Percentiles rank a stretch among this genome's conserved stretches.
phyloP scores from a whole-genome alignment of 2,888 invertebrate species.

The Synergus itoensis region DNA sequence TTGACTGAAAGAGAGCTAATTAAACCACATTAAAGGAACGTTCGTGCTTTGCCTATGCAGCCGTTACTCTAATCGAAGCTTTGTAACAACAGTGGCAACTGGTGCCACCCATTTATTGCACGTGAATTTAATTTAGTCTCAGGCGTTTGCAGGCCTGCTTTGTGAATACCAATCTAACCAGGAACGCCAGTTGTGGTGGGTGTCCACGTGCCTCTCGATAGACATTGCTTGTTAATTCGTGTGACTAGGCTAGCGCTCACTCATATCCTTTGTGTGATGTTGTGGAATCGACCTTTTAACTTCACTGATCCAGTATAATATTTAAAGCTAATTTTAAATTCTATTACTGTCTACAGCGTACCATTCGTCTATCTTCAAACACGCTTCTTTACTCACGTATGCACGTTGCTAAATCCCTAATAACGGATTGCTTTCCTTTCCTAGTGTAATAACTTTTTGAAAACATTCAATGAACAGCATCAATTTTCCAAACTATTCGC shows the following conservation, averaged over 20 bases:
- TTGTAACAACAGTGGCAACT: constrained; percentile 45
- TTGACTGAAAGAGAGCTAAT: not conserved
- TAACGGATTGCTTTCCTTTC: too few relatives aligned
- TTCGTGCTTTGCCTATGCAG: not conserved
- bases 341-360: not conserved
- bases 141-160: constrained; percentile 56
- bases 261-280: constrained; percentile 49
- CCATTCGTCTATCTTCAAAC: not conserved
- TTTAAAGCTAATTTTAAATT: constrained; percentile 9
- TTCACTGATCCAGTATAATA: constrained; percentile 3
- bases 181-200: constrained; percentile 53
- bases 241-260: constrained; percentile 44
- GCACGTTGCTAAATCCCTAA: too few relatives aligned
- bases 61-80: constrained; percentile 58
- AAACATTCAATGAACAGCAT: too few relatives aligned
- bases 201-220: constrained; percentile 45
- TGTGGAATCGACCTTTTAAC: constrained; percentile 52
- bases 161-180: constrained; percentile 69
- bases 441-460: too few relatives aligned
- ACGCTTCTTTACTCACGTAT: too few relatives aligned
- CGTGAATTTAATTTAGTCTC: constrained; percentile 61
- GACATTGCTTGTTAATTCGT: constrained; percentile 39
- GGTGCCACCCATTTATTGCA: constrained; percentile 52
- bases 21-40: constrained; percentile 27
- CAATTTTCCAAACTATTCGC: too few relatives aligned